Conservation (phyloP, 1,140 invertebrate genomes). For the Drosophila punjabiensis region DNA sequence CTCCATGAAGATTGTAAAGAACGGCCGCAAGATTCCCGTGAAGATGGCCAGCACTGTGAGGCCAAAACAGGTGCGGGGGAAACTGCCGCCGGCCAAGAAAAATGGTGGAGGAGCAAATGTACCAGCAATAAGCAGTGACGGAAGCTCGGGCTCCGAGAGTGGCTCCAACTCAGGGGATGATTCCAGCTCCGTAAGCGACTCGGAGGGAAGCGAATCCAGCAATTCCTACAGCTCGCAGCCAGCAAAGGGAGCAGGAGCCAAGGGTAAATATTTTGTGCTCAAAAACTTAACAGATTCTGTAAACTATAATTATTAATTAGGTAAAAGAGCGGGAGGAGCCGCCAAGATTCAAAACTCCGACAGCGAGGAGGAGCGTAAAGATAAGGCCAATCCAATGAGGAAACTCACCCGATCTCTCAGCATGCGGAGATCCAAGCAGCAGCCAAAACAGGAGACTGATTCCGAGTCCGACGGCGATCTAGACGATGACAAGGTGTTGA, state of each 20-base stretch:
- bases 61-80: conserved; percentile 67
- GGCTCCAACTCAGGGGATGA: conserved; percentile 42
- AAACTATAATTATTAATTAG: not conserved
- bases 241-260: conserved; percentile 30
- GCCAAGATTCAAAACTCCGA: conserved; percentile 34
- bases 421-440: conserved; percentile 87
- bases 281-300: not conserved
- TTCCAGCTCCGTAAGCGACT: conserved; percentile 64
- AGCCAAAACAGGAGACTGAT: conserved; percentile 84
- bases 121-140: conserved; percentile 70
- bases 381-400: conserved; percentile 80
- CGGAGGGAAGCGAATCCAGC: conserved; percentile 70
- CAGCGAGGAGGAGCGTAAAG: conserved; percentile 59
- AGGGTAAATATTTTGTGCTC: conserved; percentile 20
- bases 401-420: conserved; percentile 87
- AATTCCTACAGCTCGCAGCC: conserved; percentile 75
- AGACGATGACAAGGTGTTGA: conserved; percentile 85
- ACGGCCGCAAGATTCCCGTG: conserved; percentile 68
- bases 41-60: conserved; percentile 83
- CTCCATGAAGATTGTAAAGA: conserved; percentile 58
- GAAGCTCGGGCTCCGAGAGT: conserved; percentile 62
- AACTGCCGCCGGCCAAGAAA: conserved; percentile 72
- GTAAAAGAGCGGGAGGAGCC: conserved; percentile 14
- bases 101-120: conserved; percentile 58
- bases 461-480: conserved; percentile 85